phyloP scores from a whole-genome alignment of 2,888 invertebrate species.

The Drosophila melanosoma region DNA sequence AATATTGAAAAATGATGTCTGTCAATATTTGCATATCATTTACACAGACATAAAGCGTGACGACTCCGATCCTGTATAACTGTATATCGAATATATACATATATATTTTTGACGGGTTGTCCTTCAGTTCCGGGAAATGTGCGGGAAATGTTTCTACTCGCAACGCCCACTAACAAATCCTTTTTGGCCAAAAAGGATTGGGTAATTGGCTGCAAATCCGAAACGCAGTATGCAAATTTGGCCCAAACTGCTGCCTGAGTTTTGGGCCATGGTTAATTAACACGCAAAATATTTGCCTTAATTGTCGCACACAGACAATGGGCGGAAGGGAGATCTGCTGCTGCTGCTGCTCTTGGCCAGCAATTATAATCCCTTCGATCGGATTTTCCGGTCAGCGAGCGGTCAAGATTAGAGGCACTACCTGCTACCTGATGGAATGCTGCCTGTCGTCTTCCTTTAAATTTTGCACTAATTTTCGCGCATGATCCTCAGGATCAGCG shows the following conservation, averaged over 20 bases:
- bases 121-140: conserved; percentile 35
- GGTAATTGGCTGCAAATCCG: conserved; percentile 82
- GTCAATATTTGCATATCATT: conserved; percentile 79
- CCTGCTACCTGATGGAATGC: conserved; percentile 41
- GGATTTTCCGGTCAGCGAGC: conserved; percentile 80
- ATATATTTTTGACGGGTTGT: not conserved
- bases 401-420: conserved; percentile 30
- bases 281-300: conserved; percentile 83
- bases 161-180: conserved; percentile 71
- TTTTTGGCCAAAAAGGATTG: conserved; percentile 72
- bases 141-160: conserved; percentile 30
- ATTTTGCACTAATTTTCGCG: conserved; percentile 73
- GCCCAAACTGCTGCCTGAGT: not conserved
- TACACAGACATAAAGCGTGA: conserved; percentile 49
- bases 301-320: conserved; percentile 68
- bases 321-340: conserved; percentile 13
- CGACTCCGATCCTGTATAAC: conserved; percentile 18
- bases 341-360: not conserved
- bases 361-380: conserved; percentile 80
- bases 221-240: conserved; percentile 66
- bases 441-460: not conserved
- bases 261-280: conserved; percentile 74
- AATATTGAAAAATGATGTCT: conserved; percentile 78
- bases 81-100: not conserved
- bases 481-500: conserved; percentile 61